phyloP scores from a whole-genome alignment of 2,888 invertebrate species.

The Phortica magna region DNA sequence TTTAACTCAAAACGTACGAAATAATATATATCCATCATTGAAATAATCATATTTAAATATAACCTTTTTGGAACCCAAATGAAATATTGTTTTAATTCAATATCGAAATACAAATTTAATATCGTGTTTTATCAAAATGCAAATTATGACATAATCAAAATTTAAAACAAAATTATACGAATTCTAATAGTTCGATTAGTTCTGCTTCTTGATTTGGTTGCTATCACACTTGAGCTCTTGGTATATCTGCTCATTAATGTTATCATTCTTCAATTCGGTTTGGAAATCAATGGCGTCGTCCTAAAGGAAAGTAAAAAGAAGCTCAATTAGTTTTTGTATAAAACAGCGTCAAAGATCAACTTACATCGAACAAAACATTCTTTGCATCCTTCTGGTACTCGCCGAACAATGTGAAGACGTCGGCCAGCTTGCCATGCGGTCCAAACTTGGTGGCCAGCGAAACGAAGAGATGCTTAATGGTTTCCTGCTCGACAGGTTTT shows the following conservation, averaged over 20 bases:
- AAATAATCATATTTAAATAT: too few relatives aligned
- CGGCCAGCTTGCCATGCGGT: conserved; percentile 65
- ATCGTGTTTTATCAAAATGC: too few relatives aligned
- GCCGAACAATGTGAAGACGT: conserved; percentile 76
- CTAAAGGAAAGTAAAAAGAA: conserved; percentile 50
- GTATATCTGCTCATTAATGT: conserved; percentile 69
- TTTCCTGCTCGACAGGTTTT: conserved; percentile 73
- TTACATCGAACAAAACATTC: conserved; percentile 75
- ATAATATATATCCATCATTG: too few relatives aligned
- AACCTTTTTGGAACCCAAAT: too few relatives aligned
- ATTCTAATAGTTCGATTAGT: conserved; percentile 25
- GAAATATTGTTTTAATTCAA: too few relatives aligned
- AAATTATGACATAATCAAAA: too few relatives aligned
- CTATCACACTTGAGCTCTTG: conserved; percentile 68
- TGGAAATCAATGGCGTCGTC: conserved; percentile 71
- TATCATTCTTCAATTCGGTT: conserved; percentile 66
- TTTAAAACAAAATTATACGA: background rate
- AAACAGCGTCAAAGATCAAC: conserved; percentile 43
- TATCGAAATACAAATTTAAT: too few relatives aligned
- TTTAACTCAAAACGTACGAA: too few relatives aligned
- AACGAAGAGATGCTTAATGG: conserved; percentile 73
- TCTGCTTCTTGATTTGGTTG: conserved; percentile 63
- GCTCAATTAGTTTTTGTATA: background rate
- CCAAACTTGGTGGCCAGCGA: conserved; percentile 75
- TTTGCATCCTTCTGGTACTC: conserved; percentile 67